These are phyloP conservation scores for Lepidocyrtinus sp. DNA, from an alignment of 2,888 invertebrate genomes.

Conservation along the genomic window DNA sequence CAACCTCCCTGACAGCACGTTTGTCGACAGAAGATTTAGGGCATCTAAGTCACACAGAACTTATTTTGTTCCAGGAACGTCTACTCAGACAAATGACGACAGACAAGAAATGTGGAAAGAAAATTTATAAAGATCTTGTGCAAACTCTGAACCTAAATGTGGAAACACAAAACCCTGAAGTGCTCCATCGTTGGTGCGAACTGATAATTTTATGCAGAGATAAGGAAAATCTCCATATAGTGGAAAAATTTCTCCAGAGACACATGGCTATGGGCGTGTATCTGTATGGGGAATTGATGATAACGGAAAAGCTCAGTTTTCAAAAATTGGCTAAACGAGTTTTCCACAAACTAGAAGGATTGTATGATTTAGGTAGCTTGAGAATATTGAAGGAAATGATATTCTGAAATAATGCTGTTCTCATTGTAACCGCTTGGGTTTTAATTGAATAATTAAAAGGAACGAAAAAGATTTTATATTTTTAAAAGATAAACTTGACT, in stretches of 20 bases:
- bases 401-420: slow-evolving; percentile 32
- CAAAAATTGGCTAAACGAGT: slow-evolving; percentile 59
- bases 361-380: slow-evolving; percentile 50
- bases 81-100: slow-evolving; percentile 1
- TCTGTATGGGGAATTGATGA: slow-evolving; percentile 73
- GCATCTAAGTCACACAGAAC: background rate
- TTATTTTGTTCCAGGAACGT: slow-evolving; percentile 37
- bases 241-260: slow-evolving; percentile 71
- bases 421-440: slow-evolving; percentile 22
- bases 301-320: slow-evolving; percentile 68
- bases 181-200: slow-evolving; percentile 73
- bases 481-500: background rate
- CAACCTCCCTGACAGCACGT: background rate
- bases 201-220: slow-evolving; percentile 72
- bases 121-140: background rate
- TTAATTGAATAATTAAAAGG: slow-evolving; percentile 4
- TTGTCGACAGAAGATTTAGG: background rate
- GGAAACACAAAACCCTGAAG: slow-evolving; percentile 70
- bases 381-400: slow-evolving; percentile 58
- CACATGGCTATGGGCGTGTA: slow-evolving; percentile 74
- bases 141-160: background rate
- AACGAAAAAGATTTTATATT: background rate
- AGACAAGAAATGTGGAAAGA: background rate
- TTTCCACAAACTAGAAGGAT: slow-evolving; percentile 29
- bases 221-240: slow-evolving; percentile 66